Percentiles rank a stretch among this genome's conserved stretches.
Conservation (phyloP, 2,113 vertebrate genomes). For the Indri indri region DNA sequence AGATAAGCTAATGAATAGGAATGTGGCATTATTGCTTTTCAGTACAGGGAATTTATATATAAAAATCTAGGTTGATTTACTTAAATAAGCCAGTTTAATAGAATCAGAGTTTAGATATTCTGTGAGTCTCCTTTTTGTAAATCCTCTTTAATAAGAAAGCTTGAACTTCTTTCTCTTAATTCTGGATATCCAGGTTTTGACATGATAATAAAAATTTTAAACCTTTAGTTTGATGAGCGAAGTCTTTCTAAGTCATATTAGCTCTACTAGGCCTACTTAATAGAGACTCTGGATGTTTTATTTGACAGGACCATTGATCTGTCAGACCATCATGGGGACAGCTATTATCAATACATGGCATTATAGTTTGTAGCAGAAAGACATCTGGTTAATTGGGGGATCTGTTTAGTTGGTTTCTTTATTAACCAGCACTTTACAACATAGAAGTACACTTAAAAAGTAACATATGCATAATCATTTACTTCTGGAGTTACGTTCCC, state of each 20-base stretch:
- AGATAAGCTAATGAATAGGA: background rate
- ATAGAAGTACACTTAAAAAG: background rate
- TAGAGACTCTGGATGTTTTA: background rate
- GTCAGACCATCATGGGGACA: background rate
- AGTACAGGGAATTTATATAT: background rate
- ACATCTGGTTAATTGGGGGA: background rate
- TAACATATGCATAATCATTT: background rate
- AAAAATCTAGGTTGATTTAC: background rate
- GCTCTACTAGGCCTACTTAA: background rate
- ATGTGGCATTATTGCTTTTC: background rate
- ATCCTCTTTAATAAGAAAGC: background rate
- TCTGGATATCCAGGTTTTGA: background rate
- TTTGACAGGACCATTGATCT: background rate
- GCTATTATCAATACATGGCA: background rate
- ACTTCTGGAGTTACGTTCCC: background rate
- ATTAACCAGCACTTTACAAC: background rate
- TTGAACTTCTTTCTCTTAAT: constrained; percentile 11
- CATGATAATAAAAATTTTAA: background rate
- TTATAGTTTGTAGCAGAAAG: background rate
- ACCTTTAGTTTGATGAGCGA: background rate
- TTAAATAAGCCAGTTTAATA: background rate
- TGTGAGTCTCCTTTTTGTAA: background rate
- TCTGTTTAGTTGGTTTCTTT: background rate
- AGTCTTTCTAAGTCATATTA: background rate
- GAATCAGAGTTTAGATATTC: background rate